These are phyloP conservation scores for Tridacna gigas DNA, from an alignment of 2,888 invertebrate species.

Conservation along the genomic window DNA sequence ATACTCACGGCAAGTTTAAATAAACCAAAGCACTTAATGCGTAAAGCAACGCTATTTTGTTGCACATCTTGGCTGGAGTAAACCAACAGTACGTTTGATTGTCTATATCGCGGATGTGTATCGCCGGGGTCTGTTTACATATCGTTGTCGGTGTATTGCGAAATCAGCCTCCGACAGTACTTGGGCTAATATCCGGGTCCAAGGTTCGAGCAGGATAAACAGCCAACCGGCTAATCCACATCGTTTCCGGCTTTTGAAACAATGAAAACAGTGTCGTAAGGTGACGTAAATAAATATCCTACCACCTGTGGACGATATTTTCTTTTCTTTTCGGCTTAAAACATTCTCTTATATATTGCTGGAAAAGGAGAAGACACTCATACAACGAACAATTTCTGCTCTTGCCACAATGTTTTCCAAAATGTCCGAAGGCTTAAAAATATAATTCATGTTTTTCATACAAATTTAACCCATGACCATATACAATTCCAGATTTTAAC, in stretches of 20 bases:
- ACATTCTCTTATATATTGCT: no score
- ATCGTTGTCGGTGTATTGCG: neutral
- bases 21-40: neutral
- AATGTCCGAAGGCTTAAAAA: no score
- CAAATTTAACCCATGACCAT: no score
- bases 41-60: neutral
- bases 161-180: neutral
- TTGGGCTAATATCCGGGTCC: constrained; percentile 9
- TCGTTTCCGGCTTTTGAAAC: neutral
- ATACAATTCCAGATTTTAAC: no score
- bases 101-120: neutral
- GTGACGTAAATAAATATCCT: neutral
- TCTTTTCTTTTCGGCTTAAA: no score
- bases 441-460: no score
- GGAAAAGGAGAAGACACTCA: neutral
- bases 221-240: neutral
- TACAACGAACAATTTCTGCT: neutral
- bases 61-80: neutral
- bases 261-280: neutral
- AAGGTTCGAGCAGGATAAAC: neutral
- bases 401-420: neutral
- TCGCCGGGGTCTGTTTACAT: no score
- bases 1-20: constrained; percentile 2
- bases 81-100: neutral
- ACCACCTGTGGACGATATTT: neutral